Evolutionary conservation across 2,113 vertebrate genomes (phyloP), one percentile per base, ranked within the genome.

Genomic region (Riparia riparia): DNA sequence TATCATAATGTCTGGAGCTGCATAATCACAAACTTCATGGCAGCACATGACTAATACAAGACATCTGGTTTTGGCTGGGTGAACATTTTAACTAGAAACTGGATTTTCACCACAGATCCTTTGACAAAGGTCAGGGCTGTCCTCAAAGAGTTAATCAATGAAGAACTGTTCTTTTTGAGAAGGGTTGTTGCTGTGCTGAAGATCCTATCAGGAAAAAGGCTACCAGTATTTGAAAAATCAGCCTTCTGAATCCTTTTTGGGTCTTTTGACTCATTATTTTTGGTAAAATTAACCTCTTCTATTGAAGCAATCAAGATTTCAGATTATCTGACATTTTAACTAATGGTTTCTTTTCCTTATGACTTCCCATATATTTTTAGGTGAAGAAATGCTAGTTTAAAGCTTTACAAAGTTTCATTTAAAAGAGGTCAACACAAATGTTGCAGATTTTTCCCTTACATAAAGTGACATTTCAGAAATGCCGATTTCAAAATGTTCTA

Each of bases 251-350:
- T 84, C 20, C 10, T 63, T 91, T 91, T 82, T 78, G 29, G 14
- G 8, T 91, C 3, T 3, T 60, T 81, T 32, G 49, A 39, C 18
- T 70, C 21, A 22, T 70, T 45, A 32, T 71, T 92, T 95, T 91
- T 70, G 56, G 44, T 76, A 79, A 60, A 84, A 57, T 28, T 2
- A 2, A 64, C 34, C 15, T 70, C 64, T 76, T 89, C 60, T 74
- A 49, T 58, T 80, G 54, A 72, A 88, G 20, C 61, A 85, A 28
- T 93, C 82, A 94, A 77, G 85, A 50, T 45, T 92, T 88, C 39
- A 57, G 70, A 69, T 82, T 71, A 82, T 79, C 94, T 92, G 78
- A 88, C 79, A 50, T 85, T 93, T 90, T 79, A 45, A 39, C 51
- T 88, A 82, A 90, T 76, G 31, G 28, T 37, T 93, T 82, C 37